Conservation (phyloP, 2,113 vertebrate species). For the Rhegmatorhina hoffmannsi region DNA sequence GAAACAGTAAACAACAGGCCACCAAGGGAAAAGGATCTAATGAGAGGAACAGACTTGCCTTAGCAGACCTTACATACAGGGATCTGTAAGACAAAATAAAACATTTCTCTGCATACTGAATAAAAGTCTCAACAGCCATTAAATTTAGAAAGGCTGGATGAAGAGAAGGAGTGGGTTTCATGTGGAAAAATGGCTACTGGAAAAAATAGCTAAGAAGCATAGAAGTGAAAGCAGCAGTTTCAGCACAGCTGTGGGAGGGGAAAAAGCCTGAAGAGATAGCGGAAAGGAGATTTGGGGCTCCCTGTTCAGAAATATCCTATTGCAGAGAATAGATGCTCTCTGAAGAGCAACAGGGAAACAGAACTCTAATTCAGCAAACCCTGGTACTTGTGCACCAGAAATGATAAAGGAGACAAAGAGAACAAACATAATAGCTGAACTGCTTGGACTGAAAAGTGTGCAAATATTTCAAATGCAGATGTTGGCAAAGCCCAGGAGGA, state of each 20-base stretch:
- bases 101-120: neutral
- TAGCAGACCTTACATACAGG: neutral
- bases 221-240: neutral
- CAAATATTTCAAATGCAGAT: neutral
- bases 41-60: neutral
- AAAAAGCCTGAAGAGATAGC: neutral
- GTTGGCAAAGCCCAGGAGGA: neutral
- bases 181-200: neutral
- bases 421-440: neutral
- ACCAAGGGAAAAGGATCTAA: neutral
- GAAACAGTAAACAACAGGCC: neutral
- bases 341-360: neutral
- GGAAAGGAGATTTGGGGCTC: neutral
- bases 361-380: neutral
- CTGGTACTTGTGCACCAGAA: neutral
- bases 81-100: conserved; percentile 7
- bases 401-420: neutral
- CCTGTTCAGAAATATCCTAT: neutral
- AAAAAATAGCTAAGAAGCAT: neutral
- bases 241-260: neutral
- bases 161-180: neutral
- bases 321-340: neutral
- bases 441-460: neutral
- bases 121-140: neutral
- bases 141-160: neutral